These are phyloP conservation scores for Anorthoa munda DNA, from an alignment of 2,888 invertebrate species.

Conservation along the genomic window DNA sequence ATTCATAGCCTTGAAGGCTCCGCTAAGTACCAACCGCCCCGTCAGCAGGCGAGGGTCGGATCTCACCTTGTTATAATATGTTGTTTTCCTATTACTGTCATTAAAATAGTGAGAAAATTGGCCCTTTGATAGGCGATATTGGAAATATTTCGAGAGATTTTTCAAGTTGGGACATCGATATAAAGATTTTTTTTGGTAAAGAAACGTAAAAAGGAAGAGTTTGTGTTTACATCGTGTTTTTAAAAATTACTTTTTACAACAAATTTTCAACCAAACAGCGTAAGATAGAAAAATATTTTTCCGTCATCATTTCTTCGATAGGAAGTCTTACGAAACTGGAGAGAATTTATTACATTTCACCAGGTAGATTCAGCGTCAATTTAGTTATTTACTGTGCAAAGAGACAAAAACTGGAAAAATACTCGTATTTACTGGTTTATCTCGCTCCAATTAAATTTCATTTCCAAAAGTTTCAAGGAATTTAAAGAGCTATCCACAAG, in stretches of 20 bases:
- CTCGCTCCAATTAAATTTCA: too few species aligned
- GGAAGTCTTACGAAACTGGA: slow-evolving; percentile 12
- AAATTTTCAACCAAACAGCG: neutral
- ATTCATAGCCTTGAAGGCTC: slow-evolving; percentile 82
- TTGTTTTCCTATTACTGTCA: slow-evolving; percentile 60
- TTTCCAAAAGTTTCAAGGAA: slow-evolving; percentile 12
- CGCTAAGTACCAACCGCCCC: slow-evolving; percentile 74
- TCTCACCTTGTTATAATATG: slow-evolving; percentile 64
- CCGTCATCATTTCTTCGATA: slow-evolving; percentile 17
- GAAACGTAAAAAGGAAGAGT: neutral
- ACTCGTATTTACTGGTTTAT: too few species aligned
- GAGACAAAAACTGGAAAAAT: too few species aligned
- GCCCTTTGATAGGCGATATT: neutral
- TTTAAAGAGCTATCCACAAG: neutral
- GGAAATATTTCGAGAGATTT: neutral
- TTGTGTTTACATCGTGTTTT: neutral
- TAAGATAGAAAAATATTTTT: slow-evolving; percentile 9
- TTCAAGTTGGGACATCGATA: neutral
- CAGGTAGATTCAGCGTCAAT: too few species aligned
- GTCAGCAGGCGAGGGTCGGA: slow-evolving; percentile 63
- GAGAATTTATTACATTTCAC: too few species aligned
- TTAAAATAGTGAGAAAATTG: slow-evolving; percentile 23
- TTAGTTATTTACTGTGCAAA: too few species aligned
- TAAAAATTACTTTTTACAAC: neutral
- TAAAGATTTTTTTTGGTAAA: neutral